phyloP scores from a whole-genome alignment of 1,140 invertebrate species.

The Oryzaephilus surinamensis region DNA sequence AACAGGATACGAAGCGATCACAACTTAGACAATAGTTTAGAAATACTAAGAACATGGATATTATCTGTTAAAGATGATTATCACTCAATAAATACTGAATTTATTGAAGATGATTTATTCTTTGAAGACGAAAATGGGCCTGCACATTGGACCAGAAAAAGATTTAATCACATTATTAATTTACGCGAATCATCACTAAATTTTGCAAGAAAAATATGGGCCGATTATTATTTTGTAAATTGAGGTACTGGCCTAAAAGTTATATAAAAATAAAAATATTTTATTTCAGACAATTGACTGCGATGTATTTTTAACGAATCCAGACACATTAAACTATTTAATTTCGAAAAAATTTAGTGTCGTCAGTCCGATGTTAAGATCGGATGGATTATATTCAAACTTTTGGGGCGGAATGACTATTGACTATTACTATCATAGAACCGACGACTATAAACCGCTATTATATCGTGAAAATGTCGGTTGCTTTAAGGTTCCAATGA shows the following conservation, averaged over 20 bases:
- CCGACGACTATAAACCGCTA: slow-evolving; percentile 78
- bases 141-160: slow-evolving; percentile 61
- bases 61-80: slow-evolving; percentile 50
- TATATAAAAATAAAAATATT: slow-evolving; percentile 13
- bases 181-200: slow-evolving; percentile 69
- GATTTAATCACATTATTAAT: slow-evolving; percentile 73
- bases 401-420: slow-evolving; percentile 91
- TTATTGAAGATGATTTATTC: slow-evolving; percentile 42
- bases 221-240: slow-evolving; percentile 73
- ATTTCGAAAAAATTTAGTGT: slow-evolving; percentile 54
- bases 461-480: slow-evolving; percentile 60
- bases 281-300: slow-evolving; percentile 73
- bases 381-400: slow-evolving; percentile 85
- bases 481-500: slow-evolving; percentile 81
- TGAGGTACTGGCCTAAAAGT: not conserved
- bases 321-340: slow-evolving; percentile 54
- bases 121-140: slow-evolving; percentile 53
- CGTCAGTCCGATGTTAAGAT: slow-evolving; percentile 75
- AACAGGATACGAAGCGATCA: slow-evolving; percentile 80
- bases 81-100: slow-evolving; percentile 55
- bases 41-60: slow-evolving; percentile 68
- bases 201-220: slow-evolving; percentile 64
- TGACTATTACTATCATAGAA: slow-evolving; percentile 80
- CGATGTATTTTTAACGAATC: slow-evolving; percentile 75
- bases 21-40: slow-evolving; percentile 66